Base-by-base conservation (phyloP, 2,113 vertebrate genomes). In the Telmatochromis sp. region DNA sequence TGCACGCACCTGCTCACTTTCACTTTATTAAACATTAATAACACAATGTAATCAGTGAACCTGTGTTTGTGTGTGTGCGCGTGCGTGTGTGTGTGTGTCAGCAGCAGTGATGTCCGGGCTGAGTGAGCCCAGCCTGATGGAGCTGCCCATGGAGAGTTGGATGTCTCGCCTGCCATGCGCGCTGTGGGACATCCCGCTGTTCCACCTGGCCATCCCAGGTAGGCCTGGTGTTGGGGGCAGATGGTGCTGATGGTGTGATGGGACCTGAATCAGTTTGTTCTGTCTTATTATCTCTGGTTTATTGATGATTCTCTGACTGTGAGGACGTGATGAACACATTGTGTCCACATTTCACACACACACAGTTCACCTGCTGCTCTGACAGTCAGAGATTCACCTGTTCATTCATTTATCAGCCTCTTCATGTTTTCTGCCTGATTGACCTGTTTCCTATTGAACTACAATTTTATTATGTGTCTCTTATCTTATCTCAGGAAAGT, bases 181-280 rank as follows among this genome's bases (percentile, higher is more conserved):
- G 19, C 96, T 99, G 78, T 97, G 97, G 98, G 97, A 98, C 84
- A 83, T 94, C 42, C 97, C 98, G 1, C 95, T 99, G 14, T 96
- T 95, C 91, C 96, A 97, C 68, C 92, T 99, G 87, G 96, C 98
- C 87, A 97, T 99, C 92, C 98, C 98, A 82, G 98, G 98, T 99
- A 97, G 50, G 87, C 60, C 60, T 80, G 31, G 40, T 47, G 40
- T 73, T 45, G 21, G 14, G 68, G 9, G 7, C 3, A 45, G 21
- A 19, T 4, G 47, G 8, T 45, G 28, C 4, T 17, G 51, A 40
- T 83, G 13, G 17, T 19, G 55, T 7, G 45, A 2, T 7, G 42
- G 40, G 40, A 28, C 23, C 21, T 42, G n/a, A 40, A 71, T 23
- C n/a, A 40, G 5, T 71, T 42, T 71, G 7, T 75, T 75, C 68